Evolutionary conservation across 2,113 vertebrate species (phyloP).

Genomic region (Carlito syrichta): DNA sequence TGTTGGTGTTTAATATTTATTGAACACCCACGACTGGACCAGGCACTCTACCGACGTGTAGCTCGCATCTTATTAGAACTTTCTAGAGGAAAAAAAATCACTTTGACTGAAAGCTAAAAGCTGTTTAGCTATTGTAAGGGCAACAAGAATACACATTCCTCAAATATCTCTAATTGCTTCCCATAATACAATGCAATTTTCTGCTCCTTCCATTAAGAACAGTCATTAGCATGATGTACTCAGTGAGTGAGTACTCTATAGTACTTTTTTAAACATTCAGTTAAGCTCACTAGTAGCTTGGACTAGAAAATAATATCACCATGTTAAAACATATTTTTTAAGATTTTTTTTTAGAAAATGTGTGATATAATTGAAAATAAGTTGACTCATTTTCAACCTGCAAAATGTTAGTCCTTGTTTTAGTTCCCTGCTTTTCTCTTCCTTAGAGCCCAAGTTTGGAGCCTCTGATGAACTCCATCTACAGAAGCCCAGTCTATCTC

Average conservation of each 20-base stretch:
- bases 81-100: not conserved
- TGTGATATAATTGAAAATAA: not conserved
- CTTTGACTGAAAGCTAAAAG: slow-evolving; percentile 27
- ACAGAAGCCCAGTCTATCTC: not conserved
- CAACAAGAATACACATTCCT: slow-evolving; percentile 49
- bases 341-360: not conserved
- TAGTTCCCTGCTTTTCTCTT: not conserved
- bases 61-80: slow-evolving; percentile 28
- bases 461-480: not conserved
- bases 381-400: not conserved
- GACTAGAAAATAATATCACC: not conserved
- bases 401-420: not conserved
- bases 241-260: not conserved
- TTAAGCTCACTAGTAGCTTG: not conserved
- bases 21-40: not conserved
- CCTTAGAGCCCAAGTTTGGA: not conserved
- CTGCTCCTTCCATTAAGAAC: slow-evolving; percentile 28
- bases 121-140: not conserved
- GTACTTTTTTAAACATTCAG: not conserved
- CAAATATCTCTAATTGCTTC: slow-evolving; percentile 49
- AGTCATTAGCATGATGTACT: not conserved
- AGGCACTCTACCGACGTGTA: not conserved
- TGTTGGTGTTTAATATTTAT: slow-evolving; percentile 50
- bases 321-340: not conserved
- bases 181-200: not conserved